Percentiles rank a stretch among this genome's conserved stretches.
These are phyloP conservation scores for Ennomos fuscantarius DNA, from an alignment of 2,888 invertebrate genomes.

Conservation along the genomic window DNA sequence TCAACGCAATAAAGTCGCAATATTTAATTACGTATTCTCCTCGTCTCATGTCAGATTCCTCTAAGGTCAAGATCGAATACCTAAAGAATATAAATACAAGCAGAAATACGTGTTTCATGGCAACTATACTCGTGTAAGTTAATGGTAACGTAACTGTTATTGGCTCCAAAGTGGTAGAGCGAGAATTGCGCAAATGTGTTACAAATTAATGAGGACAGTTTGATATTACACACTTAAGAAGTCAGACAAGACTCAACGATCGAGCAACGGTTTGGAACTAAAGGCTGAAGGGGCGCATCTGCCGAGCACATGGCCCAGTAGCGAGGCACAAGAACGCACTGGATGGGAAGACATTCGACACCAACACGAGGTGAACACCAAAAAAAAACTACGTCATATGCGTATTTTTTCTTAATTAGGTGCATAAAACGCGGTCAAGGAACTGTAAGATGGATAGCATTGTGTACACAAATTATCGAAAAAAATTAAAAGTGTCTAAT, in stretches of 20 bases:
- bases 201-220: slow-evolving; percentile 29
- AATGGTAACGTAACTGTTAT: slow-evolving; percentile 15
- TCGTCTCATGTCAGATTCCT: slow-evolving; percentile 42
- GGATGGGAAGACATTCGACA: slow-evolving; percentile 72
- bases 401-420: slow-evolving; percentile 56
- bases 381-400: slow-evolving; percentile 58
- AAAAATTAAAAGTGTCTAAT: slow-evolving; percentile 47
- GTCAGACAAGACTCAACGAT: slow-evolving; percentile 29
- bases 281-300: slow-evolving; percentile 71
- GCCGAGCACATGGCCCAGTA: slow-evolving; percentile 75
- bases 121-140: slow-evolving; percentile 6
- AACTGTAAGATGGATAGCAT: slow-evolving; percentile 46
- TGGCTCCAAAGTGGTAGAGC: slow-evolving; percentile 12
- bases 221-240: slow-evolving; percentile 27
- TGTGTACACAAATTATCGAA: slow-evolving; percentile 43
- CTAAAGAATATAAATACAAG: slow-evolving; percentile 17
- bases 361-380: slow-evolving; percentile 55
- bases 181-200: slow-evolving; percentile 19
- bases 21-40: slow-evolving; percentile 53
- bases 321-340: slow-evolving; percentile 61
- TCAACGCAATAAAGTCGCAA: slow-evolving; percentile 51
- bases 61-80: slow-evolving; percentile 24
- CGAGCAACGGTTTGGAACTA: slow-evolving; percentile 51
- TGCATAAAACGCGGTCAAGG: slow-evolving; percentile 68
- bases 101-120: slow-evolving; percentile 11